Conservation (phyloP, 2,888 invertebrate genomes). For the Drosophila tanythrix region DNA sequence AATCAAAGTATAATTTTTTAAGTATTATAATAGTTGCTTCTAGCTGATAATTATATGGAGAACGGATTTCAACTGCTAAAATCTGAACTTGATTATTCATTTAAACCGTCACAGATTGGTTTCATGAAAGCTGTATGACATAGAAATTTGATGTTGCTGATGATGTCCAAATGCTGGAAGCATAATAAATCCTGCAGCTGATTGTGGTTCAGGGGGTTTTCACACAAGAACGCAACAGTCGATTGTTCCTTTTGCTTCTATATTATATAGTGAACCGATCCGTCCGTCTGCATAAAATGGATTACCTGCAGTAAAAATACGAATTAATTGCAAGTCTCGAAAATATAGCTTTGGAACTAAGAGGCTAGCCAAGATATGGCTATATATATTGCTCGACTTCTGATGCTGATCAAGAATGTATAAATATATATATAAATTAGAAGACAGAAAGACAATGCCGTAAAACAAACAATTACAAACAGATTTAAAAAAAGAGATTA, state of each 20-base stretch:
- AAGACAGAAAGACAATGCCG: neutral
- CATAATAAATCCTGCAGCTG: neutral
- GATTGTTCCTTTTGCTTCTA: neutral
- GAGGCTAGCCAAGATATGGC: neutral
- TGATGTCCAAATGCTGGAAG: neutral
- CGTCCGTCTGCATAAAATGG: too few relatives aligned
- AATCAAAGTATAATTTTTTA: neutral
- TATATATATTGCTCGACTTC: neutral
- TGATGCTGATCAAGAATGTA: neutral
- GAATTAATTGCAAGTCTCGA: too few relatives aligned
- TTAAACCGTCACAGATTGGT: neutral
- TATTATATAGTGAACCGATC: too few relatives aligned
- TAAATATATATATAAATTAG: neutral
- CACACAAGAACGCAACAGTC: neutral
- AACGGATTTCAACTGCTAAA: neutral
- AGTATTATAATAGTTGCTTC: neutral
- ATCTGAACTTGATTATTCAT: neutral
- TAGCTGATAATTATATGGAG: neutral
- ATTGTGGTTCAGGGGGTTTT: neutral
- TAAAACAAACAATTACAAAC: neutral
- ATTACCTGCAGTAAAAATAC: too few relatives aligned
- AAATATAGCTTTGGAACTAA: neutral
- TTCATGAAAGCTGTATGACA: neutral
- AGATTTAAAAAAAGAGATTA: neutral
- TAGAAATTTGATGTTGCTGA: neutral